Evolutionary conservation across 2,113 vertebrate genomes (phyloP).

Genomic region (Neotragus pygmaeus): DNA sequence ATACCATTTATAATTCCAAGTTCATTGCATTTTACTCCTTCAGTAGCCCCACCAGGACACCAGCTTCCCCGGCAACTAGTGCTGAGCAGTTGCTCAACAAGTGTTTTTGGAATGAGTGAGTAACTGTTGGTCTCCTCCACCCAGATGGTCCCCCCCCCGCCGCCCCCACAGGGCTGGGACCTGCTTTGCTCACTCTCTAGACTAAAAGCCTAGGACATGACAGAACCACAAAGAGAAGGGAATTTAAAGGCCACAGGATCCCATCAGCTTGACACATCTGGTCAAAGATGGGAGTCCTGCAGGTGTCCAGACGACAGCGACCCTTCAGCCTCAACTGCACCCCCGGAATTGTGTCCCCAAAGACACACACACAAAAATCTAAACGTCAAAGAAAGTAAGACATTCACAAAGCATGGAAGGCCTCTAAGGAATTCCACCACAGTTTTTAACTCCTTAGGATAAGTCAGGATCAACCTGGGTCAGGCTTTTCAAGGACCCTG

Average conservation of each 20-base stretch:
- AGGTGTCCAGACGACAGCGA: neutral
- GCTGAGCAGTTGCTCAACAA: neutral
- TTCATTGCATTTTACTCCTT: neutral
- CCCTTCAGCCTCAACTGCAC: neutral
- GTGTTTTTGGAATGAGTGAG: neutral
- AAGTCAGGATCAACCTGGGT: neutral
- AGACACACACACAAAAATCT: neutral
- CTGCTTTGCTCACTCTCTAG: neutral
- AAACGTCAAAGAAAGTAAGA: neutral
- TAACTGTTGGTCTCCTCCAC: neutral
- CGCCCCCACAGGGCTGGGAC: neutral
- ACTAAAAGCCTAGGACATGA: neutral
- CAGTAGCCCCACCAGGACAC: neutral
- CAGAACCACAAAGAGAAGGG: neutral
- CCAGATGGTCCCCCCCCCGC: no score
- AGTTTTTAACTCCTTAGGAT: neutral
- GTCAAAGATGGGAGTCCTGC: neutral
- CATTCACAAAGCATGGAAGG: neutral
- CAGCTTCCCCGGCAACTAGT: neutral
- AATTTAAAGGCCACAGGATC: fast-evolving
- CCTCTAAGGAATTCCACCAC: neutral
- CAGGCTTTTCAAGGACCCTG: neutral
- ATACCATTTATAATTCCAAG: neutral
- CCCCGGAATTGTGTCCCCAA: neutral
- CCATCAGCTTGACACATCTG: neutral